Conservation (phyloP, 2,113 vertebrate species). For the Prochilodus magdalenae region DNA sequence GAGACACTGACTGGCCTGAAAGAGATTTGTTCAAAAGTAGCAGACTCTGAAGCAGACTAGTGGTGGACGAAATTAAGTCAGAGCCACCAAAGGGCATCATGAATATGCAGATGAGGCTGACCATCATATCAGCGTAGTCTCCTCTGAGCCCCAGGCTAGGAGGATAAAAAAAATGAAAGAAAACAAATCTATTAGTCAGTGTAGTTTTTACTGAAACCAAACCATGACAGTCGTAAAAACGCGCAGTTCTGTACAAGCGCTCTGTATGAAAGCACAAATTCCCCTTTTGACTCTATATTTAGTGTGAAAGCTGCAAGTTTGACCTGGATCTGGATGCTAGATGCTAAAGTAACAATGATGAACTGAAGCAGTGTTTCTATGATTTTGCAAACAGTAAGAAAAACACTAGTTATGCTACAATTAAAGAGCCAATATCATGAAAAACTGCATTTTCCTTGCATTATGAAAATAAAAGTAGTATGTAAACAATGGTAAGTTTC, state of each 20-base stretch:
- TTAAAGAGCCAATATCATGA: too few relatives aligned
- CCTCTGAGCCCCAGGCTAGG: neutral
- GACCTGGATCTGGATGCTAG: neutral
- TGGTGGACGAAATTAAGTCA: neutral
- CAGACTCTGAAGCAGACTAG: neutral
- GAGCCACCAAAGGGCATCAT: neutral
- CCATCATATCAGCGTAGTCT: neutral
- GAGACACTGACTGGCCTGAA: neutral
- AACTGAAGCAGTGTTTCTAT: neutral
- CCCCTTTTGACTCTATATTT: neutral
- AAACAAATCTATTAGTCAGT: neutral
- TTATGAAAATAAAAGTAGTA: too few relatives aligned
- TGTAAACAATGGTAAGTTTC: too few relatives aligned
- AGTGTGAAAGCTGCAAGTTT: neutral
- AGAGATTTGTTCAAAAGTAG: neutral
- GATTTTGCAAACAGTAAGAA: neutral
- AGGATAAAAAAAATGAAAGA: neutral
- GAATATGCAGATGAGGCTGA: neutral
- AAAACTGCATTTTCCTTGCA: too few relatives aligned
- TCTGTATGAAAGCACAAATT: constrained; percentile 4
- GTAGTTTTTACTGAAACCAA: constrained; percentile 15
- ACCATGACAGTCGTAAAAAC: neutral
- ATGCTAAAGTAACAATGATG: neutral
- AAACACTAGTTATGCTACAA: neutral
- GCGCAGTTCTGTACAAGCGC: too few relatives aligned